Evolutionary conservation across 2,797 vertebrate genomes (phyloP), one percentile per base, ranked within the genome.

Genomic region (Zonotrichia albicollis): DNA sequence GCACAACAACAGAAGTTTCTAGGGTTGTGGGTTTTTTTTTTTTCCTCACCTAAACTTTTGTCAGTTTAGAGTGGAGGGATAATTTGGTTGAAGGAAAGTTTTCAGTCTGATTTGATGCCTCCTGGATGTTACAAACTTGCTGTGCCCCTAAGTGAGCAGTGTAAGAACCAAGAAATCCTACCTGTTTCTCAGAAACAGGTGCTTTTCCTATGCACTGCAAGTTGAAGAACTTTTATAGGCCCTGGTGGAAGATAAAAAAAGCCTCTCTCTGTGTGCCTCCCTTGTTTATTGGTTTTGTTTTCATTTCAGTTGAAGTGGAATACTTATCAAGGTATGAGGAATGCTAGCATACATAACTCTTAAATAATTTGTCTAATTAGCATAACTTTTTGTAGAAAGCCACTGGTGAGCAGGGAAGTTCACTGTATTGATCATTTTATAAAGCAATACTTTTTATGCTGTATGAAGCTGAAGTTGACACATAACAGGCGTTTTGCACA

Each of bases 331-430:
- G 29, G 21, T 73, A 30, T 26, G 45, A 89, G 34, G 77, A 82
- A 54, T 61, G 13, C 30, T 83, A 73, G 25, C 79, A 46, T 73
- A 26, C 3, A 2, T 50, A 79, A 36, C 45, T 76, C 57, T 54
- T 82, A 42, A 92, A 72, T 68, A 32, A 58, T 60, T 66, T 70
- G 3, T 48, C 45, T 73, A 29, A 64, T 88, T 66, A 55, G 7
- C 62, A 42, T 60, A 50, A 46, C 97, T 97, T 95, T 98, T 98
- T 98, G 97, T 98, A 87, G 94, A 93, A 53, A 67, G 27, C 66
- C 85, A 0, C 29, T 64, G 36, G 60, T 85, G 74, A 97, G 46
- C 27, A 84, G 55, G 43, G 40, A 57, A 94, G 87, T 76, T 95
- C 94, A 73, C 77, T 67, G 84, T 90, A 95, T 85, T 93, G 95